Evolutionary conservation across 1,140 invertebrate species (phyloP), one percentile per base, ranked within the genome.

Genomic region (Halesus radiatus): DNA sequence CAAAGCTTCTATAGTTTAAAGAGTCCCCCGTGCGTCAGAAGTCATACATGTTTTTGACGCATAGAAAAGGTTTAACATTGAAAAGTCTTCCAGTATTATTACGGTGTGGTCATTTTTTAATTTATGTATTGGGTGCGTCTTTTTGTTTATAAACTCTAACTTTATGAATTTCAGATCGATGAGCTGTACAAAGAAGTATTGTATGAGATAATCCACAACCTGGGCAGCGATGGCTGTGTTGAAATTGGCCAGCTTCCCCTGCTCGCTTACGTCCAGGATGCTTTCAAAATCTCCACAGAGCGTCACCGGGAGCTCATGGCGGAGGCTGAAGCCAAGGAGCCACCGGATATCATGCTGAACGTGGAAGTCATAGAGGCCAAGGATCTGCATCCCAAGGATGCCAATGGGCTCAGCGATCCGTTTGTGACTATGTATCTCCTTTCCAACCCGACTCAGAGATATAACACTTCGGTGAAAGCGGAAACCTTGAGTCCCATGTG

Each of bases 321-420:
- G 58, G 88, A 91, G 53, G 95, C 94, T 0, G 91, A 91, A 84
- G 92, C 92, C 8, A 96, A 96, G 87, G 94, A 96, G 89, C 95
- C 97, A 1, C 98, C 98, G 0, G 95, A 98, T 85, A 92, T 99
- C 79, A 92, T 98, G 85, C 88, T 99, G 20, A 98, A 99, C 87
- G 94, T 98, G 1, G 96, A 97, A 87, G 93, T 99, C 18, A 92
- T 98, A 23, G 96, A 98, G 90, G 98, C 96, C 0, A 95, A 96
- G 88, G 97, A 98, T 84, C 87, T 99, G 37, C 92, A 94, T 83
- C 95, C 98, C 4, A 99, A 99, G 90, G 98, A 99, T 91, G 94
- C 98, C 0, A 98, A 98, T 88, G 98, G 98, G 22, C 92, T 97
- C 79, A 98, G 97, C 85, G 98, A 99, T 90, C 98, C 98, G 1